Conservation (phyloP, 2,797 vertebrate species). For the Hydrocynus forskahlii region DNA sequence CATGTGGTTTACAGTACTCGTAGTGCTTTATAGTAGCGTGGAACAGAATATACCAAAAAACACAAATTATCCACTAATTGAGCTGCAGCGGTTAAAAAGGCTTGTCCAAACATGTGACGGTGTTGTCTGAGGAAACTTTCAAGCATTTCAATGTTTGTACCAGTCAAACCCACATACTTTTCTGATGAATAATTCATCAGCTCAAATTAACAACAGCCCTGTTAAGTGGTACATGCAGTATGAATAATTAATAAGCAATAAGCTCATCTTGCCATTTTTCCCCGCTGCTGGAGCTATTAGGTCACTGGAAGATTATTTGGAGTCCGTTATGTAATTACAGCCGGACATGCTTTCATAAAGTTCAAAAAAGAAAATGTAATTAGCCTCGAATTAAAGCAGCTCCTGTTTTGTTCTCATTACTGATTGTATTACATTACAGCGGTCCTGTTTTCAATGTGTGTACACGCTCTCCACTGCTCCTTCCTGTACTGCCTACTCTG, state of each 20-base stretch:
- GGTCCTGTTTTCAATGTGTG: neutral
- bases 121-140: neutral
- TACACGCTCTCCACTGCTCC: neutral
- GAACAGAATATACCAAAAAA: neutral
- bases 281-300: slow-evolving; percentile 11
- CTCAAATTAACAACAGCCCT: slow-evolving; percentile 42
- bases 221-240: slow-evolving; percentile 34
- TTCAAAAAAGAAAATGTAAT: neutral
- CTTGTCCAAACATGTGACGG: neutral
- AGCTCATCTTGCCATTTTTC: slow-evolving; percentile 14
- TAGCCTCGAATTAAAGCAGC: neutral
- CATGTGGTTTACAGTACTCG: neutral
- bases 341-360: neutral
- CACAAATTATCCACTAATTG: neutral
- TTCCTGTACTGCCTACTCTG: neutral
- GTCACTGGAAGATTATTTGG: neutral
- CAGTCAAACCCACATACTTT: slow-evolving; percentile 49
- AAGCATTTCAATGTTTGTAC: slow-evolving; percentile 20
- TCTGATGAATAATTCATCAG: slow-evolving; percentile 54
- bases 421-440: neutral
- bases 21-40: neutral
- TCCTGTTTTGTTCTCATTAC: neutral
- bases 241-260: slow-evolving; percentile 59
- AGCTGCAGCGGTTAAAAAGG: neutral
- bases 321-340: neutral